Evolutionary conservation across 1,140 invertebrate genomes (phyloP).

Genomic region (Aphelinus atriplicis): DNA sequence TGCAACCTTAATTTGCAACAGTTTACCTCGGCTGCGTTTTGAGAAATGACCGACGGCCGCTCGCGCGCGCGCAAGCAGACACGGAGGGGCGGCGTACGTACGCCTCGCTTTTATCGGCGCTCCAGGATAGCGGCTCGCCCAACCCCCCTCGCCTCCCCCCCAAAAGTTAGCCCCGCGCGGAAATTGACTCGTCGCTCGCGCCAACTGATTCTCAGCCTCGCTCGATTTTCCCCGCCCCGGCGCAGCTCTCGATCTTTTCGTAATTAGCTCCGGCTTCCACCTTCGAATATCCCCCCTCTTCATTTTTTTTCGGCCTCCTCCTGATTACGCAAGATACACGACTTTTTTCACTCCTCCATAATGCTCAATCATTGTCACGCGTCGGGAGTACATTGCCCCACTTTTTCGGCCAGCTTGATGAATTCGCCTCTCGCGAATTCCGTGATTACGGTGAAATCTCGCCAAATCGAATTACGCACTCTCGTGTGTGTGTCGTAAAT

Average conservation of each 20-base stretch:
- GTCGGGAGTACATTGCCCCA: background rate
- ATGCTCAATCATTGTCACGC: slow-evolving; percentile 28
- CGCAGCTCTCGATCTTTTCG: no score
- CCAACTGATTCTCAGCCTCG: slow-evolving; percentile 16
- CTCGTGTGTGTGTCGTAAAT: background rate
- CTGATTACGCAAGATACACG: slow-evolving; percentile 7
- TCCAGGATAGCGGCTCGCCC: no score
- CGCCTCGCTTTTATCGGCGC: no score
- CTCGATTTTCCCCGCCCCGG: slow-evolving; percentile 16
- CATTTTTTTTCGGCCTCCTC: no score
- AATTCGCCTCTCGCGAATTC: slow-evolving; percentile 6
- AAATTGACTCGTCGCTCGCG: slow-evolving; percentile 42
- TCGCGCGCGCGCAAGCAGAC: slow-evolving; percentile 35
- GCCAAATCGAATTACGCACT: background rate
- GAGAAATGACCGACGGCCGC: slow-evolving; percentile 54
- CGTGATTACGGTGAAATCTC: background rate
- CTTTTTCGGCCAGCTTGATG: slow-evolving; percentile 7
- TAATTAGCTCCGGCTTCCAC: no score
- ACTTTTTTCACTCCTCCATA: background rate
- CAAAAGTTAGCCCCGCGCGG: slow-evolving; percentile 30
- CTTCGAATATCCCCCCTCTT: no score
- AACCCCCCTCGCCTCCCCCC: slow-evolving; percentile 44
- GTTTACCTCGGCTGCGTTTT: slow-evolving; percentile 58
- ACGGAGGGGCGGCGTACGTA: no score
- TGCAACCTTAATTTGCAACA: slow-evolving; percentile 64